Evolutionary conservation across 2,113 vertebrate species (phyloP).

Genomic region (Psilopsiagon aurifrons): DNA sequence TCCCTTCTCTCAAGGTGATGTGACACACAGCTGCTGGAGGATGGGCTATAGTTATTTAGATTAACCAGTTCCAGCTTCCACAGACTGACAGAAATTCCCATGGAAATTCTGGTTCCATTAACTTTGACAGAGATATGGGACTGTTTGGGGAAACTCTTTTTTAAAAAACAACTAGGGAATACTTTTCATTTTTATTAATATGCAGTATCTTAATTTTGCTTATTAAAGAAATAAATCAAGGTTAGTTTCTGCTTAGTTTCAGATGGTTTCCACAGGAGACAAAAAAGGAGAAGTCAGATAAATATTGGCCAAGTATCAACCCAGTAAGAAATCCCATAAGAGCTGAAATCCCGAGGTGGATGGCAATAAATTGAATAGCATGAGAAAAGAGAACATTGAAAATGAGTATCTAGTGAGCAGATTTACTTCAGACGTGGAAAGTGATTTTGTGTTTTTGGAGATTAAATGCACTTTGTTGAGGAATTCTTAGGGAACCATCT

Average conservation of each 20-base stretch:
- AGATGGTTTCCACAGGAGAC: slow-evolving; percentile 48
- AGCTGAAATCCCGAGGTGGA: background rate
- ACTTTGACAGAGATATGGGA: slow-evolving; percentile 60
- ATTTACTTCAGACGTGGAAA: background rate
- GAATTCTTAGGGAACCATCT: background rate
- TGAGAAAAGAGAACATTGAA: background rate
- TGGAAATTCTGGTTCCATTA: slow-evolving; percentile 63
- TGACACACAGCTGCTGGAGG: background rate
- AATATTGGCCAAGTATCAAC: slow-evolving; percentile 26
- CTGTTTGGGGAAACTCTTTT: slow-evolving; percentile 53
- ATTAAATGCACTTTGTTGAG: background rate
- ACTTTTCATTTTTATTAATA: slow-evolving; percentile 64
- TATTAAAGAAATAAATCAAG: slow-evolving; percentile 71
- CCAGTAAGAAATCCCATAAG: background rate
- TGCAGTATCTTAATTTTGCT: slow-evolving; percentile 51
- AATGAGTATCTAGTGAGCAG: background rate
- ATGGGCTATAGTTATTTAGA: slow-evolving; percentile 28
- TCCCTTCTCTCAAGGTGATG: slow-evolving; percentile 45
- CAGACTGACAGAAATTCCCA: slow-evolving; percentile 53
- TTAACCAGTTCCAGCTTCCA: slow-evolving; percentile 34
- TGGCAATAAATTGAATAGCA: background rate
- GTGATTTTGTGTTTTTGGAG: background rate
- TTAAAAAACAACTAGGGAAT: slow-evolving; percentile 18
- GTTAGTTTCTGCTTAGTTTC: slow-evolving; percentile 59
- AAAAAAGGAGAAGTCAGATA: slow-evolving; percentile 26